A percentile compares a stretch with the other conserved stretches of the same genome.
Conservation (phyloP, 2,113 vertebrate species). For the Phyllostomus hastatus region DNA sequence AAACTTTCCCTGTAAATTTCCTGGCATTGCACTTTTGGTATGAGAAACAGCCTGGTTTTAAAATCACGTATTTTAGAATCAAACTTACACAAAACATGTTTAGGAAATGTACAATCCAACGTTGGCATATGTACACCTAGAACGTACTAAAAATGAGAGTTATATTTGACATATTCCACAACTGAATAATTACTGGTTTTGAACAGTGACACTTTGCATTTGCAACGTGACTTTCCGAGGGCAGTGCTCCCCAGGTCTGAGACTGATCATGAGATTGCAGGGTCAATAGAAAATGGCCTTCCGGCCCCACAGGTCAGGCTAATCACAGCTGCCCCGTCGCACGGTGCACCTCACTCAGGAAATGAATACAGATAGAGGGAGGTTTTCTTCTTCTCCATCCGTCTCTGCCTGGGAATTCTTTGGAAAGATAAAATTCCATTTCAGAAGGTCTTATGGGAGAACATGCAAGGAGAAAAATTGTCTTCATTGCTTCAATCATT, state of each 20-base stretch:
- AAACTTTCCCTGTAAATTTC: background rate
- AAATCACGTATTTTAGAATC: background rate
- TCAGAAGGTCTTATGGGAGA: background rate
- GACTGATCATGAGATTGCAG: background rate
- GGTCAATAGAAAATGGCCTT: background rate
- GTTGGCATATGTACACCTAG: background rate
- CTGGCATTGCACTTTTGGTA: background rate
- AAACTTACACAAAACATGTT: background rate
- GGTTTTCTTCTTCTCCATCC: conserved; percentile 27
- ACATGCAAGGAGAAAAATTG: background rate
- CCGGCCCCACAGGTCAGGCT: background rate
- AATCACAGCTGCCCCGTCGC: background rate
- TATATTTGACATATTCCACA: background rate
- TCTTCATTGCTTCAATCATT: background rate
- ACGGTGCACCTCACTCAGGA: background rate
- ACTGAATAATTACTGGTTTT: background rate
- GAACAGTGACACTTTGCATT: conserved; percentile 40
- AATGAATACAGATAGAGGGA: conserved; percentile 6
- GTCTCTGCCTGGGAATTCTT: background rate
- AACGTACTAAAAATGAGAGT: conserved; percentile 4
- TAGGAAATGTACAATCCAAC: background rate
- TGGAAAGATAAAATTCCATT: conserved; percentile 15
- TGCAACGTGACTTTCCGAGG: background rate
- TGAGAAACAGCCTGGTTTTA: background rate
- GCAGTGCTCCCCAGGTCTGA: background rate